Base-by-base conservation (phyloP, 2,888 invertebrate genomes). In the Trichopria drosophilae region DNA sequence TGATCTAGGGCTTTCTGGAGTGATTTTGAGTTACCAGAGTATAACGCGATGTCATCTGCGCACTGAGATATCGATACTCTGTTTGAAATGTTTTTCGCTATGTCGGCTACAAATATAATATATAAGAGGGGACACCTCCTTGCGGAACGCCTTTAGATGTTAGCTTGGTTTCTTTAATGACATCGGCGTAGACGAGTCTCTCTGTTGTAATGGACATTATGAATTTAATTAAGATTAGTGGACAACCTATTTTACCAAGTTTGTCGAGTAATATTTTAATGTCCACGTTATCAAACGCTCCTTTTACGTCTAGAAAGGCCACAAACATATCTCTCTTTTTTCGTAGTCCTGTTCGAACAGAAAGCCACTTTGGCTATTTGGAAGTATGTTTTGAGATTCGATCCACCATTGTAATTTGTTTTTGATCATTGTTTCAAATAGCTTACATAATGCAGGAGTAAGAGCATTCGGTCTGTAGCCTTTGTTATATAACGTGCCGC, bases 251-350 rank as follows among this genome's bases (percentile, higher is more conserved):
- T 9, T 22, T 12, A 4, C 22, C 20, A 12, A 37, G 22, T 13
- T 37, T 37, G 6, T n/a, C 9, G n/a, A 37, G 5, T 18, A 37
- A n/a, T 10, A 37, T 22, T 4, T 18, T 4, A 3, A 13, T 12
- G 18, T 15, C 23, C 13, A 37, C 37, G 9, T 37, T 16, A 23
- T 37, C 37, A 22, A 37, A 37, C 4, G 37, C 37, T 15, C 37
- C 18, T 37, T 22, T 18, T 4, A 37, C 20, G 37, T 37, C 37
- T 12, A 37, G n/a, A 16, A 37, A 37, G 12, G n/a, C 9, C 6
- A 12, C 37, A 4, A 37, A 23, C 6, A 16, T 13, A 4, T 37
- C 37, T 23, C 12, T 23, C 9, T 37, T 20, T 5, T 20, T 4
- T 4, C 6, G n/a, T 13, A 37, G 23, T 12, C 7, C 20, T 5